phyloP scores from a whole-genome alignment of 2,113 vertebrate species.

The Ariopsis seemanni region DNA sequence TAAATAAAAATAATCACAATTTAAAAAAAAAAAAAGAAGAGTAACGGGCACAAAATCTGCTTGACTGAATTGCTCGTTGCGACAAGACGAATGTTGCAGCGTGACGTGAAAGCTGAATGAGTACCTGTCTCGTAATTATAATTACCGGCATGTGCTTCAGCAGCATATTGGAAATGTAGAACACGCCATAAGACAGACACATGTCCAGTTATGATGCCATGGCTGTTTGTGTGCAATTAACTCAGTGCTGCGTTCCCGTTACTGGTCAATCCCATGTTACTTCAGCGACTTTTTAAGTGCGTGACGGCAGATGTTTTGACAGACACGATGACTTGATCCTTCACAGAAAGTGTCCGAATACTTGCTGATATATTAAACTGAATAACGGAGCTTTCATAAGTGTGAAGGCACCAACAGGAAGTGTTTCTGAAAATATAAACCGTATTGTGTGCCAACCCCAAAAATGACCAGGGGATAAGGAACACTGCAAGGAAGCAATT shows the following conservation, averaged over 20 bases:
- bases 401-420: neutral
- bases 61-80: neutral
- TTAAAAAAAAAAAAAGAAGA: no score
- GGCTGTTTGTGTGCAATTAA: neutral
- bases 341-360: neutral
- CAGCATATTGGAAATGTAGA: neutral
- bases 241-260: neutral
- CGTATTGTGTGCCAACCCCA: neutral
- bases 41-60: neutral
- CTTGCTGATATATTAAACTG: neutral
- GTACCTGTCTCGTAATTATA: neutral
- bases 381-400: neutral
- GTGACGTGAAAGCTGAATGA: neutral
- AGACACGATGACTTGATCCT: neutral
- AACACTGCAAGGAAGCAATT: neutral
- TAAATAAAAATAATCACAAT: no score
- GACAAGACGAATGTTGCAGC: neutral
- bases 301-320: neutral
- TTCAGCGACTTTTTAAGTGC: neutral
- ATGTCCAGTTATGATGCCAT: neutral
- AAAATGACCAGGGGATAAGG: neutral
- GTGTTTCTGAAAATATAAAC: neutral
- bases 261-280: neutral
- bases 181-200: no score
- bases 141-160: neutral